Evolutionary conservation across 2,797 vertebrate genomes (phyloP), one percentile per base, ranked within the genome.

Genomic region (Falco berigora): DNA sequence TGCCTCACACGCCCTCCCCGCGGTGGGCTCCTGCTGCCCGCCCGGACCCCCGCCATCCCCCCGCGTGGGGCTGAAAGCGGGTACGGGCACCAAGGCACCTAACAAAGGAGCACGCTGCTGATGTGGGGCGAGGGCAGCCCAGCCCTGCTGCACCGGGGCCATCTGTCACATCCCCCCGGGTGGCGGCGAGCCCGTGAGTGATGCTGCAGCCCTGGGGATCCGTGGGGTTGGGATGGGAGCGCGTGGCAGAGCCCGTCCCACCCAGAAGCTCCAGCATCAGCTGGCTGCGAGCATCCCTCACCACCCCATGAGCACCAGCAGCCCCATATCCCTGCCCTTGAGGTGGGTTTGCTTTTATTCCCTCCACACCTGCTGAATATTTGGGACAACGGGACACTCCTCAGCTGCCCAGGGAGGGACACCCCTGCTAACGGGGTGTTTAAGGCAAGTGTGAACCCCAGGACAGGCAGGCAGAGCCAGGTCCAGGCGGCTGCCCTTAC

Each of bases 91-190:
- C 1, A 10, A 42, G 56, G 38, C 50, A 59, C 56, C 49, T 36
- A 77, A 79, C 92, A 95, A 96, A 95, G 80, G 89, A 92, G 53
- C 74, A 42, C 18, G 24, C 18, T 9, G 71, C 53, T 27, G 77
- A 28, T 71, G 91, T 32, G 92, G 97, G 95, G 82, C 7, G 4
- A 64, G 59, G 79, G 80, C 87, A 90, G 62, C 87, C n/a, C 12
- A 50, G 89, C 90, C 85, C 86, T n/a, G 95, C 96, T 79, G 97
- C 90, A 94, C 97, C 91, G 53, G 40, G 28, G 93, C 98, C 98
- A 98, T 98, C 98, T 98, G 98, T 98, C 95, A 75, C 96, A 73
- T 93, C 94, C 94, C 94, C 74, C 27, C 22, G 77, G 91, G 88
- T 18, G 69, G 34, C 14, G 6, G 32, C 2, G 42, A 90, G 82